Percentiles rank a stretch among this genome's conserved stretches.
Evolutionary conservation across 92 coral and sea anemone species (phyloP).

Genomic region (Epizoanthus illoricatus): DNA sequence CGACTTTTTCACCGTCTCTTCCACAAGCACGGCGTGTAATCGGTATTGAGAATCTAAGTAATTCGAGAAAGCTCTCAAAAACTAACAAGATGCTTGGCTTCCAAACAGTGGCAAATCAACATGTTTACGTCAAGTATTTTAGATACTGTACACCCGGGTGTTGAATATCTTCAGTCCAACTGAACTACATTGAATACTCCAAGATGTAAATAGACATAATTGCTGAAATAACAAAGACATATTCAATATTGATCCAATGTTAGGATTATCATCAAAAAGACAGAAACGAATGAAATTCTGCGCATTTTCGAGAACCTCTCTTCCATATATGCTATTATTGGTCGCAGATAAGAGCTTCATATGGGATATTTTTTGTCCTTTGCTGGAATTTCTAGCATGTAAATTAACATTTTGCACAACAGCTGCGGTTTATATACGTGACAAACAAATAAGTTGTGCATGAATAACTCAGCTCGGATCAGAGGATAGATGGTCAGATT

Average conservation of each 20-base stretch:
- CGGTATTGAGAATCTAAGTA: background rate
- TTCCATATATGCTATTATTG: background rate
- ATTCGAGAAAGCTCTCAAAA: background rate
- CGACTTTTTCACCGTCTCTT: background rate
- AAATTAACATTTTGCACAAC: constrained; percentile 2
- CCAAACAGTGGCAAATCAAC: background rate
- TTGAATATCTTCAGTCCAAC: constrained; percentile 15
- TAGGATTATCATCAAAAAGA: background rate
- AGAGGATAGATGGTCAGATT: background rate
- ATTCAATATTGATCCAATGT: constrained; percentile 25
- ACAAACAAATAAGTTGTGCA: background rate
- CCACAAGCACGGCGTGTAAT: background rate
- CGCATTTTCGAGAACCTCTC: background rate
- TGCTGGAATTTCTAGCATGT: background rate
- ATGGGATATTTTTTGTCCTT: background rate
- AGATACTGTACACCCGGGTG: background rate
- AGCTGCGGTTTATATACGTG: constrained; percentile 6
- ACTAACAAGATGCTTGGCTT: background rate
- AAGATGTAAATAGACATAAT: constrained; percentile 33
- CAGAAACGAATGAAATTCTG: constrained; percentile 13
- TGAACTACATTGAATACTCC: constrained; percentile 16
- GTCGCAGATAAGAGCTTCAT: background rate
- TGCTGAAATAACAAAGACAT: constrained; percentile 35
- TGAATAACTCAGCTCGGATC: background rate
- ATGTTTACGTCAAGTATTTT: constrained; percentile 8